Base-by-base conservation (phyloP, 2,797 vertebrate species). In the Acanthopagrus latus region DNA sequence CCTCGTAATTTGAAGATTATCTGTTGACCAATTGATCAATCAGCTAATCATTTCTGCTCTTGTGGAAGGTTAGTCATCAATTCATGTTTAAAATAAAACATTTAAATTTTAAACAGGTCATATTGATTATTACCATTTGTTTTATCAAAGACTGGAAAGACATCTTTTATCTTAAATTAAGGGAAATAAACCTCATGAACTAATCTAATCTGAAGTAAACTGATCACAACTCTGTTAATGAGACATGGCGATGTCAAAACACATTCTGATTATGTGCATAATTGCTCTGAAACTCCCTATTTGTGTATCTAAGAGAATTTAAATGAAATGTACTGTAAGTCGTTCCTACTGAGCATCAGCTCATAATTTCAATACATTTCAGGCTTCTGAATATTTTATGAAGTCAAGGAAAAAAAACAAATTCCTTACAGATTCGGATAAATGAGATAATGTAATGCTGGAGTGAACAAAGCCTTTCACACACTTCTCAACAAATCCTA, bases 351-450 rank as follows among this genome's bases (percentile, higher is more conserved):
- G 62, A 89, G 80, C 68, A 50, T 80, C 60, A 58, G 60, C 68
- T 80, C 70, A 70, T 74, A 77, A 87, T 88, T 83, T 78, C 48
- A 78, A 81, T 67, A 76, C 64, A 77, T 83, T 86, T 76, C 56
- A 76, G 63, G 51, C 80, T 57, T 74, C 16, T 87, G 74, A 90
- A 89, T 86, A 84, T 85, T 87, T 86, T 51, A 89, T 87, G 71
- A 41, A 74, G 59, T 59, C 38, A 74, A 71, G 58, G 33, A 85
- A 66, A 65, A 76, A 76, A 79, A 64, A 75, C 66, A 25, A 68
- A 67, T 64, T 82, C 72, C 75, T 65, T 56, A 64, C 50, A 86
- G 67, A 77, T 81, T 80, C 73, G 57, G 71, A 78, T 86, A 78
- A 90, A 89, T 70, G 65, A 84, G 75, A 84, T 85, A 82, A 80